Evolutionary conservation across 1,140 invertebrate species (phyloP).

Genomic region (Macrobrachium rosenbergii): DNA sequence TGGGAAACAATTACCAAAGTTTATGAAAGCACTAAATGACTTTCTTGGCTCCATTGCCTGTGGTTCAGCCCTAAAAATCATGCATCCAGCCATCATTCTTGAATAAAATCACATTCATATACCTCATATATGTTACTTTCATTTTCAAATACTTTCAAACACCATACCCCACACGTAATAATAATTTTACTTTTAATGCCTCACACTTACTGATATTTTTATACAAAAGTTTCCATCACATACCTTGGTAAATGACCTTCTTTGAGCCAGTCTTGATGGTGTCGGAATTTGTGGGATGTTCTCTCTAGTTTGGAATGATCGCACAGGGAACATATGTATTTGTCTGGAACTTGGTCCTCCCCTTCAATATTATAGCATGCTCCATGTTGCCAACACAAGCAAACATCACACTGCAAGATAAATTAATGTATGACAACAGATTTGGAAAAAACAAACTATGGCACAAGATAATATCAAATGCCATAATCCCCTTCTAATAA

Average conservation of each 20-base stretch:
- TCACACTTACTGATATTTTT: too few species aligned
- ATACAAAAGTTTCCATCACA: slow-evolving; percentile 19
- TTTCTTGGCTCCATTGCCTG: too few species aligned
- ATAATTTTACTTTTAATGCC: too few species aligned
- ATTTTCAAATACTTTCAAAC: slow-evolving; percentile 30
- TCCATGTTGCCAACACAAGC: slow-evolving; percentile 95
- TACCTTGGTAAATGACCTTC: slow-evolving; percentile 81
- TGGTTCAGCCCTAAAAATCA: too few species aligned
- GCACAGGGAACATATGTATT: slow-evolving; percentile 91
- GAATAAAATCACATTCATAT: too few species aligned
- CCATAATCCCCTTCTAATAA: too few species aligned
- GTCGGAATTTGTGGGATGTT: slow-evolving; percentile 80
- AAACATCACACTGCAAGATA: slow-evolving; percentile 89
- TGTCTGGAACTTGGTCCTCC: slow-evolving; percentile 87
- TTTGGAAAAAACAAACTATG: not conserved
- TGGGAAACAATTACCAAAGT: too few species aligned
- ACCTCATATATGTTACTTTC: too few species aligned
- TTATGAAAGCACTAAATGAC: too few species aligned
- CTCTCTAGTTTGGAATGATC: slow-evolving; percentile 81
- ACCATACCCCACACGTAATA: too few species aligned
- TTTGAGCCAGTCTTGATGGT: slow-evolving; percentile 90
- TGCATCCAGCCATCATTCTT: too few species aligned
- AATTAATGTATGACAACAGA: not conserved
- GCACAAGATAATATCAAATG: not conserved
- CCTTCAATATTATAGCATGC: slow-evolving; percentile 86